Conservation (phyloP, 2,797 vertebrate genomes). For the Channa striata region DNA sequence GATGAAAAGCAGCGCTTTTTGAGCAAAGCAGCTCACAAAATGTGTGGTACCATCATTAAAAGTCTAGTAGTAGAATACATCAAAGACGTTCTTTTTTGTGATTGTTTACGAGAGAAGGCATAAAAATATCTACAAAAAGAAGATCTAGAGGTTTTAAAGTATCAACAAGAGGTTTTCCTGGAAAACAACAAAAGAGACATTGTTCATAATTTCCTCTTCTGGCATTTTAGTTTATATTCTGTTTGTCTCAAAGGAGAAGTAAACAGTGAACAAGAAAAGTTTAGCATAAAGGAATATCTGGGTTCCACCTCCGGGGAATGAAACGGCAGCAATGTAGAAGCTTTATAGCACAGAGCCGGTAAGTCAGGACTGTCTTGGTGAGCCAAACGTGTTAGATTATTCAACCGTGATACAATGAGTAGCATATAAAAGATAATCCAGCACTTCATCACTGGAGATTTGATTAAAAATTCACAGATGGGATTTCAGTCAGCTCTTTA, state of each 20-base stretch:
- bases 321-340: slow-evolving; percentile 29
- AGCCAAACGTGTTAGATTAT: slow-evolving; percentile 34
- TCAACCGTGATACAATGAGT: slow-evolving; percentile 26
- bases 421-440: background rate
- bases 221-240: slow-evolving; percentile 61
- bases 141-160: slow-evolving; percentile 41
- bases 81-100: slow-evolving; percentile 44
- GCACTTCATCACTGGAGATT: slow-evolving; percentile 33
- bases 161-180: slow-evolving; percentile 65
- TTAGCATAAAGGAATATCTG: slow-evolving; percentile 73
- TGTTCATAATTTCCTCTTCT: slow-evolving; percentile 61
- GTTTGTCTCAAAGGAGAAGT: slow-evolving; percentile 69
- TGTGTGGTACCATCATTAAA: background rate
- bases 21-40: slow-evolving; percentile 1
- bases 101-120: slow-evolving; percentile 28
- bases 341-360: slow-evolving; percentile 41
- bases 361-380: slow-evolving; percentile 49
- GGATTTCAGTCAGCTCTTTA: background rate
- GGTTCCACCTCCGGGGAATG: slow-evolving; percentile 74
- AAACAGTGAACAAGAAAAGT: slow-evolving; percentile 68
- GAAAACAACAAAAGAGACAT: slow-evolving; percentile 65
- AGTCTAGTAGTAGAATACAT: slow-evolving; percentile 21
- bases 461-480: slow-evolving; percentile 14
- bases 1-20: background rate
- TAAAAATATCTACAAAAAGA: slow-evolving; percentile 34